Evolutionary conservation across 2,888 invertebrate genomes (phyloP).

Genomic region (Agriotes lineatus): DNA sequence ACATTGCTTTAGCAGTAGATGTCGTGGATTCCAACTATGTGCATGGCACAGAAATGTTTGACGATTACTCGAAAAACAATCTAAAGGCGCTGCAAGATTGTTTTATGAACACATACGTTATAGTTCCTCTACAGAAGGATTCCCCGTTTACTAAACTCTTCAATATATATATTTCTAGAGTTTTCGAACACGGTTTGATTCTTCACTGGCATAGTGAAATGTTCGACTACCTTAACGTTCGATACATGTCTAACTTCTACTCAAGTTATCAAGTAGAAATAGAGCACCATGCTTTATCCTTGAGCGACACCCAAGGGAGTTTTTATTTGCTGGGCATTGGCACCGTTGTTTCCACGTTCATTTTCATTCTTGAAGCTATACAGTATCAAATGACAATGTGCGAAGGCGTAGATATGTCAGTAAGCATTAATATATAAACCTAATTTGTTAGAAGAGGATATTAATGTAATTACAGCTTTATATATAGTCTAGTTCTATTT

Average conservation of each 20-base stretch:
- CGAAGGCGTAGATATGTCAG: too few species aligned
- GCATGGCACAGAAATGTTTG: conserved; percentile 19
- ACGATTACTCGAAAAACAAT: conserved; percentile 41
- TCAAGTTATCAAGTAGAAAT: conserved; percentile 35
- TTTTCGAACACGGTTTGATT: conserved; percentile 48
- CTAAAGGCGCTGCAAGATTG: conserved; percentile 45
- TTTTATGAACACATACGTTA: conserved; percentile 40
- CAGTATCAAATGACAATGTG: too few species aligned
- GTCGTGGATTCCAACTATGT: not conserved
- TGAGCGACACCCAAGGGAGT: conserved; percentile 35
- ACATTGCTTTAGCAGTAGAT: not conserved
- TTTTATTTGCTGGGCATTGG: conserved; percentile 49
- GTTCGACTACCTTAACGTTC: not conserved
- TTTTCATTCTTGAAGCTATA: too few species aligned
- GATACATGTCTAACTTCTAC: conserved; percentile 41
- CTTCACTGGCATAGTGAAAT: conserved; percentile 44
- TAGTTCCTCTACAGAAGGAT: conserved; percentile 45
- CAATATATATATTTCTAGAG: conserved; percentile 36
- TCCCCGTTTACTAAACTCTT: conserved; percentile 48
- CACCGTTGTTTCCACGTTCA: conserved; percentile 21
- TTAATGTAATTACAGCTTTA: too few species aligned
- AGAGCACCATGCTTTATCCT: conserved; percentile 25
- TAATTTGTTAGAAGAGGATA: too few species aligned
- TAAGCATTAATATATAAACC: too few species aligned
- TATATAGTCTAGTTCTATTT: too few species aligned